Conservation (phyloP, 2,113 vertebrate genomes). For the Asarcornis scutulata region DNA sequence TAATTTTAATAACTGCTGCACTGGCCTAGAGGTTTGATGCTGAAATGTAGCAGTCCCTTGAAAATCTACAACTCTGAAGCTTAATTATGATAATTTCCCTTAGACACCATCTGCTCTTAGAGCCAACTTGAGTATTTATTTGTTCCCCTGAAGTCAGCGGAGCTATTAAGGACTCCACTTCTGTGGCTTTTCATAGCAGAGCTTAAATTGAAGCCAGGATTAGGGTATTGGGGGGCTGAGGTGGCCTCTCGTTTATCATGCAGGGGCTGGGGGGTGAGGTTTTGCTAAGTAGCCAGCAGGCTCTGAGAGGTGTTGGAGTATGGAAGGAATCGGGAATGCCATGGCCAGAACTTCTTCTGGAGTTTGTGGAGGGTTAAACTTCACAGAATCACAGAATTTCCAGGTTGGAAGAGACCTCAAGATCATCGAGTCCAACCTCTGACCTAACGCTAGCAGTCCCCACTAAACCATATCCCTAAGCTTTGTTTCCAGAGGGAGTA, state of each 20-base stretch:
- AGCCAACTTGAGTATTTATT: constrained; percentile 8
- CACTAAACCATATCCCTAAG: no score
- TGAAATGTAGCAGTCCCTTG: constrained; percentile 45
- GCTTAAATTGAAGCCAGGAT: not conserved
- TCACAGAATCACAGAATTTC: no score
- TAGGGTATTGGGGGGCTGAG: fast-evolving
- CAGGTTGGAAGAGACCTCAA: no score
- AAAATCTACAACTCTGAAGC: constrained; percentile 46
- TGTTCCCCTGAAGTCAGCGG: not conserved
- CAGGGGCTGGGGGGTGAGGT: not conserved
- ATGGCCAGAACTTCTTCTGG: not conserved
- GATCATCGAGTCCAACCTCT: no score
- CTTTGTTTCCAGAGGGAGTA: not conserved
- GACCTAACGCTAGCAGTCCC: no score
- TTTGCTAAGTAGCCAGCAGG: not conserved
- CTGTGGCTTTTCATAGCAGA: not conserved
- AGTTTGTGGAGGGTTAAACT: not conserved
- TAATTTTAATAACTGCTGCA: not conserved
- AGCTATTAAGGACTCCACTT: not conserved
- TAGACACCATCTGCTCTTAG: constrained; percentile 64
- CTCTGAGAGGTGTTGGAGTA: not conserved
- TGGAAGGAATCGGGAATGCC: not conserved
- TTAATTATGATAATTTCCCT: constrained; percentile 66
- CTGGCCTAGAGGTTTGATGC: constrained; percentile 57
- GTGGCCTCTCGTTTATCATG: not conserved